A percentile compares a stretch with the other conserved stretches of the same genome.
phyloP scores from a whole-genome alignment of 1,140 invertebrate species.

The Heliconius congener region DNA sequence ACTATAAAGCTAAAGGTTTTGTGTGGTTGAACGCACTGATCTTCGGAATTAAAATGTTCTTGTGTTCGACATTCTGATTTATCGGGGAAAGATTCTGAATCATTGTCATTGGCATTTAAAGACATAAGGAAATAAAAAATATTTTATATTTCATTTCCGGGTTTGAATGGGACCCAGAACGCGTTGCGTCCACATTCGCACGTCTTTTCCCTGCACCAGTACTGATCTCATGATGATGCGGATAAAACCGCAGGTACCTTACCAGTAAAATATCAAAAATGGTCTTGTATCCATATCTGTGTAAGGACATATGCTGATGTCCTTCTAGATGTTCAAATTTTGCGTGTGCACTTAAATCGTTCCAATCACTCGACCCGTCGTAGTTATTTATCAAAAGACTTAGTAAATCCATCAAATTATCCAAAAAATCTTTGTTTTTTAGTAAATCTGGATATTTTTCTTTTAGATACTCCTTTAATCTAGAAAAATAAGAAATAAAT shows the following conservation, averaged over 20 bases:
- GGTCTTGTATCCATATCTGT: slow-evolving; percentile 61
- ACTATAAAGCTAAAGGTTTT: too few relatives aligned
- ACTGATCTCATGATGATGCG: too few relatives aligned
- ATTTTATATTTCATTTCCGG: too few relatives aligned
- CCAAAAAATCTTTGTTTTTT: slow-evolving; percentile 52
- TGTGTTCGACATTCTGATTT: too few relatives aligned
- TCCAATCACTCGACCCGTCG: slow-evolving; percentile 59
- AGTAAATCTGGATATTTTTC: slow-evolving; percentile 48
- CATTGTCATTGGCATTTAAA: too few relatives aligned
- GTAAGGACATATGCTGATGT: slow-evolving; percentile 59
- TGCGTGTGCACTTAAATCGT: slow-evolving; percentile 50
- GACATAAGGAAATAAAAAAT: too few relatives aligned
- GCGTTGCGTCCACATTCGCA: too few relatives aligned
- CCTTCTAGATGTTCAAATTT: slow-evolving; percentile 48
- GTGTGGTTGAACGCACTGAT: too few relatives aligned
- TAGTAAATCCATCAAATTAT: slow-evolving; percentile 51
- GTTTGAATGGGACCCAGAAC: too few relatives aligned
- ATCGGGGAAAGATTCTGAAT: too few relatives aligned
- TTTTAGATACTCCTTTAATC: slow-evolving; percentile 44
- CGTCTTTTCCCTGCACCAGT: too few relatives aligned
- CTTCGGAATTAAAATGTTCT: too few relatives aligned
- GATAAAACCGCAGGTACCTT: slow-evolving; percentile 20
- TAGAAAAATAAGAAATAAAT: slow-evolving; percentile 22
- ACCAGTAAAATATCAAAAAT: slow-evolving; percentile 68
- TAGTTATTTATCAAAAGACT: slow-evolving; percentile 57